Conservation (phyloP, 2,797 vertebrate species). For the Aldrovandia affinis region DNA sequence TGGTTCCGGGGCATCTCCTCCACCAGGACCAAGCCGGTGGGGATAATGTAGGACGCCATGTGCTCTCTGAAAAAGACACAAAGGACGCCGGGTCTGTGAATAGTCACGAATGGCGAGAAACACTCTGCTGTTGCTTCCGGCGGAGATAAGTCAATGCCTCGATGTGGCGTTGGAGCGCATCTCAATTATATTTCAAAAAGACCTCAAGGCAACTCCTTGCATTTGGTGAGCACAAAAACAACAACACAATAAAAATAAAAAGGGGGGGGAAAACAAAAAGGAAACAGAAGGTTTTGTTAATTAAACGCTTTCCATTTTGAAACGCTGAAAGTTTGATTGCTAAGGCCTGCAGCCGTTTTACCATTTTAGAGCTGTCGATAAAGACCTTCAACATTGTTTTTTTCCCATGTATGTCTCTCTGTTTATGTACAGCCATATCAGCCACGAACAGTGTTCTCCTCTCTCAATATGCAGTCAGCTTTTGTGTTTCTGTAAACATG, state of each 20-base stretch:
- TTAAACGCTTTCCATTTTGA: conserved; percentile 67
- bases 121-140: not conserved
- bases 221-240: conserved; percentile 13
- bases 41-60: conserved; percentile 84
- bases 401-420: not conserved
- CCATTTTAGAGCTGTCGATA: conserved; percentile 61
- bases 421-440: not conserved
- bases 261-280: conserved; percentile 62
- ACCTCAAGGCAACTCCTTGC: conserved; percentile 55
- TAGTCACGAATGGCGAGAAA: not conserved
- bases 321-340: conserved; percentile 55
- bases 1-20: conserved; percentile 91
- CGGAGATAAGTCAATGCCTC: conserved; percentile 2
- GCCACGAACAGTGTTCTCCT: not conserved
- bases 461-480: not conserved
- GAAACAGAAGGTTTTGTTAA: conserved; percentile 69
- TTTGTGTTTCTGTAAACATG: conserved; percentile 45
- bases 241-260: conserved; percentile 50
- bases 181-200: conserved; percentile 3
- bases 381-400: not conserved
- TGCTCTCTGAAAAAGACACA: conserved; percentile 71
- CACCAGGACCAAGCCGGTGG: conserved; percentile 85
- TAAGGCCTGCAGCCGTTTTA: conserved; percentile 63
- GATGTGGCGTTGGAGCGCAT: not conserved
- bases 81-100: conserved; percentile 42